Evolutionary conservation across 2,113 vertebrate species (phyloP).

Genomic region (Gyps fulvus): DNA sequence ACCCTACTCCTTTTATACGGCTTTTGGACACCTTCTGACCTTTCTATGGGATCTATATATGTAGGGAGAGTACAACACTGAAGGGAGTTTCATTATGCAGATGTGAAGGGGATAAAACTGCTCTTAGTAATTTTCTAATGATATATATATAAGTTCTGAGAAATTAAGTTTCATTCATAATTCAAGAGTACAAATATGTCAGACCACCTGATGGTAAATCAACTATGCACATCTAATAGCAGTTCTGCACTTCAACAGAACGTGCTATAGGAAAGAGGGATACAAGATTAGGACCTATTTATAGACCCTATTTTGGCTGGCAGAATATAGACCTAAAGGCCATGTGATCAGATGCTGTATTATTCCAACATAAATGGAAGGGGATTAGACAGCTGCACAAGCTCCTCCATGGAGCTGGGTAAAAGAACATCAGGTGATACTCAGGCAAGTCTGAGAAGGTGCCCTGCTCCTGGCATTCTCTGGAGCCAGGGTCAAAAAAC

Average conservation of each 20-base stretch:
- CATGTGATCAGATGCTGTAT: neutral
- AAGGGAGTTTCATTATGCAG: neutral
- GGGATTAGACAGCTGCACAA: neutral
- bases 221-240: neutral
- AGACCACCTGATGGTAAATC: neutral
- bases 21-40: neutral
- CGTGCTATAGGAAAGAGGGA: neutral
- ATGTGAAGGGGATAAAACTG: neutral
- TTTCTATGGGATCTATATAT: neutral
- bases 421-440: neutral
- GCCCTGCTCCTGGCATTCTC: neutral
- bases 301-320: neutral
- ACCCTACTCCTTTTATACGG: neutral
- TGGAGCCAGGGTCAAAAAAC: neutral
- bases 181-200: constrained; percentile 24
- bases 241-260: neutral
- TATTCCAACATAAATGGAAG: neutral
- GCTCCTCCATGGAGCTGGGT: neutral
- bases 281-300: neutral
- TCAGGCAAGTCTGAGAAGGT: neutral
- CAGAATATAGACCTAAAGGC: neutral
- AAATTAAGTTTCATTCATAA: constrained; percentile 37
- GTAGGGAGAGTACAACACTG: neutral
- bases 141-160: neutral
- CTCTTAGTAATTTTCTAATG: constrained; percentile 10